These are phyloP conservation scores for Botia kubotai DNA, from an alignment of 2,797 vertebrate species.

Conservation along the genomic window DNA sequence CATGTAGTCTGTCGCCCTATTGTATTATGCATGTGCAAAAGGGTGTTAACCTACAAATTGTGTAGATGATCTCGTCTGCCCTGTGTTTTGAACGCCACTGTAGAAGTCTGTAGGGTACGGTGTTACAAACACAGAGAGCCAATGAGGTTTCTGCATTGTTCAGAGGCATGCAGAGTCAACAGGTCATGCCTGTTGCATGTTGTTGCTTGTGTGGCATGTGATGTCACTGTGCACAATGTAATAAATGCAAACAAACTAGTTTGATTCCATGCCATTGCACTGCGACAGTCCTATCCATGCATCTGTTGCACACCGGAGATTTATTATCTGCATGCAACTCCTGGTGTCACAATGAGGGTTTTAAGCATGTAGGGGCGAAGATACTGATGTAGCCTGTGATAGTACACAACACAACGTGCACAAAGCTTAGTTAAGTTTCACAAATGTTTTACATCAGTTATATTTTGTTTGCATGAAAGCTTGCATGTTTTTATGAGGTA, in stretches of 20 bases:
- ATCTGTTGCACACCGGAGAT: neutral
- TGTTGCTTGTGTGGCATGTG: neutral
- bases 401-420: neutral
- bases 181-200: neutral
- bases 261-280: neutral
- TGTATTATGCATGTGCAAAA: slow-evolving; percentile 39
- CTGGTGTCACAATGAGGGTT: neutral
- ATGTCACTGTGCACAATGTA: neutral
- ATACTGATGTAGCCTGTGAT: neutral
- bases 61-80: neutral
- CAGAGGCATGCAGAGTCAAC: no score
- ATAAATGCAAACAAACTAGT: neutral
- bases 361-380: neutral
- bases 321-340: neutral
- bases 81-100: neutral
- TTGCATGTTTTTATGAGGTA: neutral
- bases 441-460: no score
- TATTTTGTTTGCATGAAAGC: neutral
- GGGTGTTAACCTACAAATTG: neutral
- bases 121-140: neutral
- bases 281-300: neutral
- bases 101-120: no score
- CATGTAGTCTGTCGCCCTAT: neutral
- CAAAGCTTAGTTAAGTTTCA: no score
- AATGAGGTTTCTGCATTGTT: neutral